Evolutionary conservation across 2,888 invertebrate genomes (phyloP).

Genomic region (Gerris lacustris): DNA sequence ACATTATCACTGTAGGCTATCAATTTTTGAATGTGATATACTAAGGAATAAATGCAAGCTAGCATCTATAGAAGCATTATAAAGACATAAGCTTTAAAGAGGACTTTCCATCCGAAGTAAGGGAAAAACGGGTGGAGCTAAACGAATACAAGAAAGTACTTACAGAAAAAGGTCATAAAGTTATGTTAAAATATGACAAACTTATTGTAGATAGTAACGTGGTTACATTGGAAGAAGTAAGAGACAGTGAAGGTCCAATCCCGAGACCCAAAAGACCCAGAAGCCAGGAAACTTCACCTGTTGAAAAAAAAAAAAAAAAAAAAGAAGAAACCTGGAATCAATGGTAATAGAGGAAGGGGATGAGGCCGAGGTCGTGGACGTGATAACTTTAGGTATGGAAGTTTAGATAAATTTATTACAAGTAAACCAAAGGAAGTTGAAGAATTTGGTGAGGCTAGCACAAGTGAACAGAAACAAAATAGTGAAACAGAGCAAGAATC

Average conservation of each 20-base stretch:
- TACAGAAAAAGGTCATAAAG: not conserved
- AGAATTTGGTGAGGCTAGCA: not conserved
- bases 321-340: not conserved
- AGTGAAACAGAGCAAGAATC: not conserved
- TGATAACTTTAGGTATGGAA: not conserved
- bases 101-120: not conserved
- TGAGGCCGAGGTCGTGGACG: not conserved
- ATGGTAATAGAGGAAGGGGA: not conserved
- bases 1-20: not conserved
- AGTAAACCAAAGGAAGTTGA: not conserved
- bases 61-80: not conserved
- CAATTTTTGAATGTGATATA: not conserved
- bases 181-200: not conserved
- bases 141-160: not conserved
- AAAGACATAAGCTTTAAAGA: not conserved
- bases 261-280: not conserved
- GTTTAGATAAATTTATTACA: not conserved
- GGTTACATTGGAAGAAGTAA: not conserved
- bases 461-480: not conserved
- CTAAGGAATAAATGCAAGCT: not conserved
- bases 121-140: no score
- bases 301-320: not conserved
- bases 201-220: conserved; percentile 1
- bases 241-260: conserved; percentile 1
- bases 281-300: not conserved